Evolutionary conservation across 2,113 vertebrate genomes (phyloP), one percentile per base, ranked within the genome.

Genomic region (Porphyrio hochstetteri): DNA sequence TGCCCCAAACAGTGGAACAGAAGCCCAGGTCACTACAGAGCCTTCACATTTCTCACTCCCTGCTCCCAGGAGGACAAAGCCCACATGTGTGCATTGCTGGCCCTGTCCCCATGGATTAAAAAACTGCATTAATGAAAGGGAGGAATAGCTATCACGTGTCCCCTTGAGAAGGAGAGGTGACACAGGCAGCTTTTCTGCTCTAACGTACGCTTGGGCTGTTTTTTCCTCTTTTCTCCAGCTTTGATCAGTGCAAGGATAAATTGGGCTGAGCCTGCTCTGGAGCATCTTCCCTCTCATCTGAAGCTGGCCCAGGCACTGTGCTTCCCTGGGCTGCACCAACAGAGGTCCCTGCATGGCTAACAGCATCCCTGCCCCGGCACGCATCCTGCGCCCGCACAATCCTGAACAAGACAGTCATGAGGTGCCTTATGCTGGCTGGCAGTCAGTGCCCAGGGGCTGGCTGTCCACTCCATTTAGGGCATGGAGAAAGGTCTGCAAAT

Each of bases 341-440:
- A 61, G 61, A 55, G 48, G 10, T 23, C 33, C 19, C n/a, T 1
- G 1, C 28, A 20, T 0, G 2, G 12, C 42, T 42, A 36, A 52
- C 14, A 38, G 12, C 50, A 44, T 33, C 50, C 25, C 31, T 79
- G 59, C 21, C 18, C 44, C 1, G 2, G 65, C 42, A 65, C 0
- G 1, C 19, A 65, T n/a, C 52, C 82, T 65, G 67, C 2, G 1
- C 35, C 40, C 5, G 7, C 35, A 13, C 59, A 52, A 29, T 52
- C 40, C 56, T 35, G 13, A 16, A 8, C 1, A 0, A 25, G 27
- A 20, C 0, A 1, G 50, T 38, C 79, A 31, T 0, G 2, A 46
- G 17, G 25, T 7, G 9, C 14, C 17, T 28, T 42, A 33, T 0
- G 1, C 14, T 6, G 1, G 21, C 29, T 52, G 50, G 57, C 0